These are phyloP conservation scores for Folsomia candida DNA, from an alignment of 2,888 invertebrate genomes.

Conservation along the genomic window DNA sequence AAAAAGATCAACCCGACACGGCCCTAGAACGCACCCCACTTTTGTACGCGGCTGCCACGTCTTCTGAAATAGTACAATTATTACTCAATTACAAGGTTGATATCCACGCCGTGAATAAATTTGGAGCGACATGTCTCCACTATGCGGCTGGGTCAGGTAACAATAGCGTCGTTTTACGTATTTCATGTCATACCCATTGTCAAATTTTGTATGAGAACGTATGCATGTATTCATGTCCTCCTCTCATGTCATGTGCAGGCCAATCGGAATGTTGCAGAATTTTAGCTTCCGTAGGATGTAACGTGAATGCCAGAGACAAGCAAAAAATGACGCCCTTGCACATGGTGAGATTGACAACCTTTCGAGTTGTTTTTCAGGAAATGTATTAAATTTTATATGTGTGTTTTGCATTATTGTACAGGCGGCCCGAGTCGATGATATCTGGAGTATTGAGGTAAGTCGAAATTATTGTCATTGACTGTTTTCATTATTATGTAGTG, in stretches of 20 bases:
- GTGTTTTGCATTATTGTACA: slow-evolving; percentile 49
- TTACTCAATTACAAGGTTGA: slow-evolving; percentile 48
- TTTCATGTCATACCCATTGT: too few species aligned
- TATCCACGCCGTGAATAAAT: slow-evolving; percentile 48
- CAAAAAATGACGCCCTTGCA: slow-evolving; percentile 59
- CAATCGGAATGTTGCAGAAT: slow-evolving; percentile 50
- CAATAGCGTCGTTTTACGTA: too few species aligned
- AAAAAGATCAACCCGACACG: slow-evolving; percentile 51
- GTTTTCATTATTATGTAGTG: too few species aligned
- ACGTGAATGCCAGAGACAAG: slow-evolving; percentile 50
- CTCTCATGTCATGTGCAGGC: slow-evolving; percentile 38
- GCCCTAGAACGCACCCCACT: slow-evolving; percentile 48
- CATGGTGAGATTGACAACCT: too few species aligned
- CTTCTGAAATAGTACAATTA: slow-evolving; percentile 47
- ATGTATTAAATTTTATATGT: neutral
- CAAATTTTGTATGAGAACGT: slow-evolving; percentile 6
- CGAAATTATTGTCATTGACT: neutral
- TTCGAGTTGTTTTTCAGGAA: neutral
- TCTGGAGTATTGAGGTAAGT: slow-evolving; percentile 50
- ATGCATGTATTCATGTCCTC: neutral
- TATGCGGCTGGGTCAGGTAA: slow-evolving; percentile 51
- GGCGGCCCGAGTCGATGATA: slow-evolving; percentile 61
- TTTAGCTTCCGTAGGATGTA: slow-evolving; percentile 45
- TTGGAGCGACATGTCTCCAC: slow-evolving; percentile 49
- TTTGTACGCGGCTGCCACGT: slow-evolving; percentile 49